Conservation (phyloP, 2,888 invertebrate species). For the Thalpophila matura region DNA sequence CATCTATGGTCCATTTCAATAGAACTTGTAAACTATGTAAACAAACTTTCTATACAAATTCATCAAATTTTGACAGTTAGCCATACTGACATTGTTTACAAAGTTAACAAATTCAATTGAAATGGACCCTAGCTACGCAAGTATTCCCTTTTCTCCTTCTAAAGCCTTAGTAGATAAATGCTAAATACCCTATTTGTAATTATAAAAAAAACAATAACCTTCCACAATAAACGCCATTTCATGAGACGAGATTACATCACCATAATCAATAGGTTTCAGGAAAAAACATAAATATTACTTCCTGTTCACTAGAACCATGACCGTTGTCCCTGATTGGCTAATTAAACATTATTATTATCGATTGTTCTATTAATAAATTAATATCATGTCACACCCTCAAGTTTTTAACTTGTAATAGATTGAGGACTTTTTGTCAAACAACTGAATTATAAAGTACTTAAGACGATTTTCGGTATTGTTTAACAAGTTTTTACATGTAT, state of each 20-base stretch:
- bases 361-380: constrained; percentile 50
- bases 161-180: constrained; percentile 2
- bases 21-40: too few species aligned
- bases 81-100: too few species aligned
- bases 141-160: background rate
- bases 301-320: constrained; percentile 45
- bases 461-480: background rate
- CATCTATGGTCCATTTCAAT: too few species aligned
- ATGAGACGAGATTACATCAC: constrained; percentile 49
- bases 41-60: too few species aligned
- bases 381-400: constrained; percentile 12
- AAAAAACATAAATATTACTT: constrained; percentile 53
- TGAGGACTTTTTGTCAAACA: background rate
- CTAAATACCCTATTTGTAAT: background rate
- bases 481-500: background rate
- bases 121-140: background rate
- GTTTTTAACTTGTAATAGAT: constrained; percentile 15
- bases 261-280: constrained; percentile 46
- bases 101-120: too few species aligned
- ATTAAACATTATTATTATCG: constrained; percentile 36
- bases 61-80: too few species aligned
- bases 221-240: constrained; percentile 18
- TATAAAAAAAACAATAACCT: constrained; percentile 10
- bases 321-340: constrained; percentile 39
- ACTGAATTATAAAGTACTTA: background rate